These are phyloP conservation scores for Caenorhabditis parvicauda DNA, from an alignment of 2,888 invertebrate genomes.

Conservation along the genomic window DNA sequence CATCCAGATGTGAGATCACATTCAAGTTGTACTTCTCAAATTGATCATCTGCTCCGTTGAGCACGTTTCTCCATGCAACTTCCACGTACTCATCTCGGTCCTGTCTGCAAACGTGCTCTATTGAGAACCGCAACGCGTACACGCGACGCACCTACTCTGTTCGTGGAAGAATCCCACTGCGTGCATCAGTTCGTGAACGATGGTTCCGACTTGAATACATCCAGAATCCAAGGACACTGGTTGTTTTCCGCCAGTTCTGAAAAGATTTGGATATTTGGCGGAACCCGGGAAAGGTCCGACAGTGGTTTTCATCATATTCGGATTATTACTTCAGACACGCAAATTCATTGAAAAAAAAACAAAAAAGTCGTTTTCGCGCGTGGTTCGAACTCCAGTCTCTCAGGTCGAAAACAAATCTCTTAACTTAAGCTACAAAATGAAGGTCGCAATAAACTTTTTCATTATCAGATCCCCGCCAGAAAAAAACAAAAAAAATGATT, in stretches of 20 bases:
- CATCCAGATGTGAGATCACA: slow-evolving; percentile 55
- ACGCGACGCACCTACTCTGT: slow-evolving; percentile 48
- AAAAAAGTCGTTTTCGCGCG: too few relatives aligned
- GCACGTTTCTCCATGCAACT: slow-evolving; percentile 63
- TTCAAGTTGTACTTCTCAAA: slow-evolving; percentile 59
- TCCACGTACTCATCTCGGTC: slow-evolving; percentile 65
- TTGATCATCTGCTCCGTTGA: slow-evolving; percentile 62
- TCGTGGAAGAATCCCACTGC: slow-evolving; percentile 62
- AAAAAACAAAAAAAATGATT: too few relatives aligned
- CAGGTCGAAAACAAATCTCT: too few relatives aligned
- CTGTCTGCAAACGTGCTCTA: slow-evolving; percentile 45
- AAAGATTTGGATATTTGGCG: slow-evolving; percentile 1
- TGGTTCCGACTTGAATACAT: slow-evolving; percentile 57
- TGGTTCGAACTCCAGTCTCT: too few relatives aligned
- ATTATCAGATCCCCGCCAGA: too few relatives aligned
- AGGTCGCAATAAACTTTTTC: too few relatives aligned
- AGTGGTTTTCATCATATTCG: too few relatives aligned
- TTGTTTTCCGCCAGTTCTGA: slow-evolving; percentile 44
- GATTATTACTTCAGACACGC: too few relatives aligned
- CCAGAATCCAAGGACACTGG: slow-evolving; percentile 60
- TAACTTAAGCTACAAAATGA: too few relatives aligned
- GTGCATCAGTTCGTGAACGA: slow-evolving; percentile 59
- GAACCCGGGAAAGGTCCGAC: too few relatives aligned
- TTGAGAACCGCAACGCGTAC: background rate
- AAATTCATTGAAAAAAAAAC: too few relatives aligned